phyloP scores from a whole-genome alignment of 2,113 vertebrate genomes.

The Fregetta grallaria region DNA sequence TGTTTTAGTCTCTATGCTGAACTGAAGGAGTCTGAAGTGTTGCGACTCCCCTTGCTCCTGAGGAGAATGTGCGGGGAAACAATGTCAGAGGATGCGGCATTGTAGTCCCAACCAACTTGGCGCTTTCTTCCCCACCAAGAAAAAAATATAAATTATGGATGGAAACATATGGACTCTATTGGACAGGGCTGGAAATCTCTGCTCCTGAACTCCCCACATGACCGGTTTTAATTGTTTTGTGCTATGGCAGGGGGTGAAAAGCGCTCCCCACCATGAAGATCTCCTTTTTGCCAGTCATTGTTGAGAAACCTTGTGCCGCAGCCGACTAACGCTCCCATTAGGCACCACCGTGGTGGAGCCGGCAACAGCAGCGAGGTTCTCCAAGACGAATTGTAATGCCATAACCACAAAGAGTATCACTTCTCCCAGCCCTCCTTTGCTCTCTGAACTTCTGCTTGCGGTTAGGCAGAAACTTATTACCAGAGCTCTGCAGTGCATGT shows the following conservation, averaged over 20 bases:
- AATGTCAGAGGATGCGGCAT: slow-evolving; percentile 16
- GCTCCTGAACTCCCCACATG: neutral
- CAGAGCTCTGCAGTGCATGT: neutral
- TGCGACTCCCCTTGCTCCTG: neutral
- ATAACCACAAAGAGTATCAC: neutral
- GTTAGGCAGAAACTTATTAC: slow-evolving; percentile 21
- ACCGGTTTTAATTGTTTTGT: neutral
- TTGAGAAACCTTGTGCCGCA: neutral
- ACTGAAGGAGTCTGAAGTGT: slow-evolving; percentile 2
- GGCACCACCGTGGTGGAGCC: neutral
- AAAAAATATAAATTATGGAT: slow-evolving; percentile 11
- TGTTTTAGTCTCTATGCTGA: slow-evolving; percentile 48
- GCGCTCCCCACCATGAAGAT: neutral
- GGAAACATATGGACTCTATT: slow-evolving; percentile 42
- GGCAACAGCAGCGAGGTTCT: neutral
- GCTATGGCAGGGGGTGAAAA: neutral
- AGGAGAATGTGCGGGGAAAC: neutral
- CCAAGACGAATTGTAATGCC: neutral
- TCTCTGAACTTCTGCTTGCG: neutral
- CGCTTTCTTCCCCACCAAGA: neutral
- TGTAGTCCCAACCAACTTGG: slow-evolving; percentile 4
- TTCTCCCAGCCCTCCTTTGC: neutral
- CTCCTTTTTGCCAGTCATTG: slow-evolving; percentile 41
- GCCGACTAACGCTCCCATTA: neutral
- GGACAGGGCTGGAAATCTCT: slow-evolving; percentile 17